phyloP scores from a whole-genome alignment of 2,113 vertebrate genomes.

The Amphiprion percula region DNA sequence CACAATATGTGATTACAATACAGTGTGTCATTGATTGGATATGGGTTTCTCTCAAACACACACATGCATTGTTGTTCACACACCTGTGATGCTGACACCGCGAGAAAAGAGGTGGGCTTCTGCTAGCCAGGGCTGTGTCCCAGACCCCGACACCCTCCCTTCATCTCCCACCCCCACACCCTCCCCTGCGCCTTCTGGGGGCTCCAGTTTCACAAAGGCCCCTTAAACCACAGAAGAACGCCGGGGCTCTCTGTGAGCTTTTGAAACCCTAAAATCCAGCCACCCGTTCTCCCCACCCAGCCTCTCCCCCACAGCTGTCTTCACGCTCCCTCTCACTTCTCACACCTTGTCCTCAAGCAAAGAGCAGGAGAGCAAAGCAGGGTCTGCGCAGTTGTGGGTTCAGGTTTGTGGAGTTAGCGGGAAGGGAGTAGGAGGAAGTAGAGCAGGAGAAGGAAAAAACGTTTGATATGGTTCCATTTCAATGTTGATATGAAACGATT shows the following conservation, averaged over 20 bases:
- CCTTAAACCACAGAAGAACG: conserved; percentile 66
- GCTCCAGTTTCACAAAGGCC: conserved; percentile 75
- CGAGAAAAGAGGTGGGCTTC: conserved; percentile 64
- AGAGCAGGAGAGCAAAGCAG: background rate
- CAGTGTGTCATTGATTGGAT: conserved; percentile 77
- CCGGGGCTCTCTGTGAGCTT: conserved; percentile 50
- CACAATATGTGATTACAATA: conserved; percentile 74
- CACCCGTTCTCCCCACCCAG: conserved; percentile 22
- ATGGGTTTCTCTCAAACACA: conserved; percentile 39
- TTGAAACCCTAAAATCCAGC: conserved; percentile 59
- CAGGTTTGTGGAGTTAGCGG: conserved; percentile 18
- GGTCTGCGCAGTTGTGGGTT: background rate
- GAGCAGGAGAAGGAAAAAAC: conserved; percentile 26
- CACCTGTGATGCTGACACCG: conserved; percentile 75
- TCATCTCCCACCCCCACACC: background rate
- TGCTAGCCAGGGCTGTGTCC: conserved; percentile 43
- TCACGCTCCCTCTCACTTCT: conserved; percentile 47
- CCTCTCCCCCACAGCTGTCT: conserved; percentile 32
- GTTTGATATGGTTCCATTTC: conserved; percentile 26
- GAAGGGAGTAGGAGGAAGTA: background rate
- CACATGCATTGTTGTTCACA: conserved; percentile 61
- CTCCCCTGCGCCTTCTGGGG: conserved; percentile 36
- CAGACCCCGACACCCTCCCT: conserved; percentile 3
- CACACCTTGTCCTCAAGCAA: conserved; percentile 49
- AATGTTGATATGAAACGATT: conserved; percentile 58